A percentile compares a stretch with the other conserved stretches of the same genome.
phyloP scores from a whole-genome alignment of 1,140 invertebrate species.

The Cecropterus lyciades region DNA sequence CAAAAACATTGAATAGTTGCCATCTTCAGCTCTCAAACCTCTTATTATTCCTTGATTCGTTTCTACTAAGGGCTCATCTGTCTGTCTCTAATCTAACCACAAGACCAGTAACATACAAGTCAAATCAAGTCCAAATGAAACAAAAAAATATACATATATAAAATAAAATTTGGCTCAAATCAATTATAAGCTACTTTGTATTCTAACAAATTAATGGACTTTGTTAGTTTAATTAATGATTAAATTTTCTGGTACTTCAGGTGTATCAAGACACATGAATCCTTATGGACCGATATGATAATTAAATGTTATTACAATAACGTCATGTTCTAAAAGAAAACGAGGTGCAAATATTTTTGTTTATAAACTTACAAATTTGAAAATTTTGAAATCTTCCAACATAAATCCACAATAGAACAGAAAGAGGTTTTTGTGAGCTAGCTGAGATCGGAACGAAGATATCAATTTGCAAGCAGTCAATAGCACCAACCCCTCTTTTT shows the following conservation, averaged over 20 bases:
- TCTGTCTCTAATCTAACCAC: no score
- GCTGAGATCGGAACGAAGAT: slow-evolving; percentile 42
- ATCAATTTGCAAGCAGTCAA: slow-evolving; percentile 43
- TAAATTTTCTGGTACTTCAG: slow-evolving; percentile 41
- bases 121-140: no score
- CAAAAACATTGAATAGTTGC: slow-evolving; percentile 1
- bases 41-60: neutral
- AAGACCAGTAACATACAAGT: no score
- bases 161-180: no score
- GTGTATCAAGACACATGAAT: slow-evolving; percentile 44
- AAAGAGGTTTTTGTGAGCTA: slow-evolving; percentile 22
- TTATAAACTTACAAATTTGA: slow-evolving; percentile 30
- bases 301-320: slow-evolving; percentile 45
- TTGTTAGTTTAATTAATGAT: no score
- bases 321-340: slow-evolving; percentile 39
- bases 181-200: no score
- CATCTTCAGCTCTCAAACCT: neutral
- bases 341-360: slow-evolving; percentile 36
- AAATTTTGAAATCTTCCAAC: slow-evolving; percentile 41
- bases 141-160: no score
- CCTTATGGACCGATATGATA: slow-evolving; percentile 49
- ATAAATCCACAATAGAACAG: slow-evolving; percentile 46
- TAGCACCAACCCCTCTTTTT: slow-evolving; percentile 29
- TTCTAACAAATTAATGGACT: no score
- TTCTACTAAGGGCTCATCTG: neutral